phyloP scores from a whole-genome alignment of 2,113 vertebrate species.

The Upupa epops region DNA sequence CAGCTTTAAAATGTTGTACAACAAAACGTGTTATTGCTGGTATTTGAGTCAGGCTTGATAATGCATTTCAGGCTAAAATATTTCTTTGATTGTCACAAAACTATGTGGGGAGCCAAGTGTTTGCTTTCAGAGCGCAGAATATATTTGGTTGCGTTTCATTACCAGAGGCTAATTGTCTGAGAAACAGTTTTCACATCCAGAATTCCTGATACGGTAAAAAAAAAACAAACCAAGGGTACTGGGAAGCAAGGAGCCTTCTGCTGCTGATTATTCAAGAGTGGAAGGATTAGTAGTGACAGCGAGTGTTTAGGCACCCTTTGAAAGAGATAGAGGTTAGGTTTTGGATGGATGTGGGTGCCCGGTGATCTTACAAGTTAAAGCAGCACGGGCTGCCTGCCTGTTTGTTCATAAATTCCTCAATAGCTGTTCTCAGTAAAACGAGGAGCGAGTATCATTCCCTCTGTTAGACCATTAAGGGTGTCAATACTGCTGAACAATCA shows the following conservation, averaged over 20 bases:
- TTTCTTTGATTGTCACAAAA: slow-evolving; percentile 80
- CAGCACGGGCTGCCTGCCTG: background rate
- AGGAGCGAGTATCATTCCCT: too few relatives aligned
- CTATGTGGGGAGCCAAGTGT: slow-evolving; percentile 61
- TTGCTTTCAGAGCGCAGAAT: slow-evolving; percentile 63
- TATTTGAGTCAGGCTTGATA: slow-evolving; percentile 75
- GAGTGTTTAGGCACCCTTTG: slow-evolving; percentile 39
- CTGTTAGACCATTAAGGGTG: slow-evolving; percentile 74
- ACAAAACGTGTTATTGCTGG: slow-evolving; percentile 76
- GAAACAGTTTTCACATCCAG: slow-evolving; percentile 62
- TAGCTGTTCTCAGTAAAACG: slow-evolving; percentile 55
- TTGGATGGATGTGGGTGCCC: slow-evolving; percentile 10
- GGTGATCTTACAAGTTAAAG: slow-evolving; percentile 35
- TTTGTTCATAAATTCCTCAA: slow-evolving; percentile 60
- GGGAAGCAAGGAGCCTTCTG: slow-evolving; percentile 1
- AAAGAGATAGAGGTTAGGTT: slow-evolving; percentile 33
- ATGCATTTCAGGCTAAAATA: slow-evolving; percentile 78
- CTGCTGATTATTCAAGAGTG: slow-evolving; percentile 62
- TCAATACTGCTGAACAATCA: slow-evolving; percentile 75
- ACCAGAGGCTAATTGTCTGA: slow-evolving; percentile 73
- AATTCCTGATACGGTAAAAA: slow-evolving; percentile 25
- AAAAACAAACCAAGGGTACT: background rate
- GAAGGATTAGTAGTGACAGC: slow-evolving; percentile 45
- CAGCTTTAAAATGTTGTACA: slow-evolving; percentile 77
- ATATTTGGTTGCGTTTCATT: slow-evolving; percentile 68